phyloP scores from a whole-genome alignment of 2,888 invertebrate genomes.

The Strigamia transsilvanica region DNA sequence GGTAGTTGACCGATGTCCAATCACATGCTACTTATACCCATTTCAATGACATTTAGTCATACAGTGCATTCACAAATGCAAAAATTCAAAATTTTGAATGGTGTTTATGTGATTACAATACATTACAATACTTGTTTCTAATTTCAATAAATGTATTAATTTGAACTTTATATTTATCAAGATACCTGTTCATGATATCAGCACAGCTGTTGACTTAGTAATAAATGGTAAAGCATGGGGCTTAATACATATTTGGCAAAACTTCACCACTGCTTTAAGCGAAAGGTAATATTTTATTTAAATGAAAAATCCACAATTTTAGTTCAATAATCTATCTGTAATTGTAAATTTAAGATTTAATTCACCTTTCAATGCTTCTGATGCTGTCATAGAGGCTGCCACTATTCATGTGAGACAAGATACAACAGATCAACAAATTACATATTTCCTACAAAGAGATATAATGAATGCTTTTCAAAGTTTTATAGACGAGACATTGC shows the following conservation, averaged over 20 bases:
- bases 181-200: not conserved
- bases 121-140: not conserved
- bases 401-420: constrained; percentile 15
- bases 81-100: too few species aligned
- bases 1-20: too few species aligned
- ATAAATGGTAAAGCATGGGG: constrained; percentile 16
- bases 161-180: not conserved
- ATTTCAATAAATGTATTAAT: not conserved
- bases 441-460: not conserved
- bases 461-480: not conserved
- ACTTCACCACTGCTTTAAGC: constrained; percentile 7
- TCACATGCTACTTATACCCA: too few species aligned
- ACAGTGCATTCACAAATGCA: too few species aligned
- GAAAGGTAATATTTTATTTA: not conserved
- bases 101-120: too few species aligned
- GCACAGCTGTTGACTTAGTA: not conserved
- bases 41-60: too few species aligned
- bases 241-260: not conserved
- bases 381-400: not conserved
- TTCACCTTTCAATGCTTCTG: not conserved
- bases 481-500: not conserved
- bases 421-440: not conserved
- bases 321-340: too few species aligned
- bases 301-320: not conserved
- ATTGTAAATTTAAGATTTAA: not conserved